These are phyloP conservation scores for Centropyge bicolor DNA, from an alignment of 2,797 vertebrate species.

Conservation along the genomic window DNA sequence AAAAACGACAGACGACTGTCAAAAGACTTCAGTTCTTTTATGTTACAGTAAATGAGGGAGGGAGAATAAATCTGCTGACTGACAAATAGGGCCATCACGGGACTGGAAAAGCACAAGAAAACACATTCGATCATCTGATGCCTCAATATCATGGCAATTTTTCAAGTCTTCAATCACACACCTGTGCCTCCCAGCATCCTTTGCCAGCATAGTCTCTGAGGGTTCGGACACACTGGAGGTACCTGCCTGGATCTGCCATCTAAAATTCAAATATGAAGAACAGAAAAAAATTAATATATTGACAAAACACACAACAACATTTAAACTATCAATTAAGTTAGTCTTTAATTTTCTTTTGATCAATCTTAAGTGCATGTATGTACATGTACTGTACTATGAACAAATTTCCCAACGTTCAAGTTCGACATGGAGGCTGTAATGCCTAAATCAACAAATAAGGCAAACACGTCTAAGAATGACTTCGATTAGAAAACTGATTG, in stretches of 20 bases:
- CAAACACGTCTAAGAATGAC: background rate
- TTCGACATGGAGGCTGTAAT: background rate
- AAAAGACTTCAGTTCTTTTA: constrained; percentile 21
- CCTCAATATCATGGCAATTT: background rate
- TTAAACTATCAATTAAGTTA: background rate
- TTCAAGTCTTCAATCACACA: constrained; percentile 60
- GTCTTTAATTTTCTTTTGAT: background rate
- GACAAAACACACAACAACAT: background rate
- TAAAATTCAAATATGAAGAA: constrained; percentile 63
- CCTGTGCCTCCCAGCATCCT: constrained; percentile 99
- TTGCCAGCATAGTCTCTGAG: constrained; percentile 94
- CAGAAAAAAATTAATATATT: background rate
- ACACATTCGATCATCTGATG: background rate
- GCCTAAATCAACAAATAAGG: background rate
- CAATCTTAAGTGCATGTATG: background rate
- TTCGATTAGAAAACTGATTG: background rate
- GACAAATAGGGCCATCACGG: background rate
- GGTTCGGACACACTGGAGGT: constrained; percentile 93
- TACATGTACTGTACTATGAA: background rate
- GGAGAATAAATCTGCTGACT: constrained; percentile 4
- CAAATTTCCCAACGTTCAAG: background rate
- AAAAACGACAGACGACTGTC: constrained; percentile 18
- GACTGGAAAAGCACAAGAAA: constrained; percentile 1
- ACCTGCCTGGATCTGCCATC: constrained; percentile 93
- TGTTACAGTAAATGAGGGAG: background rate